These are phyloP conservation scores for Acheta domesticus DNA, from an alignment of 2,888 invertebrate genomes.

Conservation along the genomic window DNA sequence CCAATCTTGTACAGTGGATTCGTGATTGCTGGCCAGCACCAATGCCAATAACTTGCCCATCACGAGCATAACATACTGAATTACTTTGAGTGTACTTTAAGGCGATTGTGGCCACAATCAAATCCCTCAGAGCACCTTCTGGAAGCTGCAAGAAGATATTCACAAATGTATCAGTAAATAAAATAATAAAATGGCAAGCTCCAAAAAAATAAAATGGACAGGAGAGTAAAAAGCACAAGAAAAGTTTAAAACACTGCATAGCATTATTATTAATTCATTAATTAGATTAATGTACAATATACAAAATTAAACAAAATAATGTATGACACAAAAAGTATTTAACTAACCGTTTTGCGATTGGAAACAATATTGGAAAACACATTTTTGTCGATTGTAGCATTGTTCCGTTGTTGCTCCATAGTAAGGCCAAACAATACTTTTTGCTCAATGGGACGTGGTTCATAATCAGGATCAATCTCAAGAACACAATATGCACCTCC, in stretches of 20 bases:
- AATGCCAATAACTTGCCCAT: conserved; percentile 91
- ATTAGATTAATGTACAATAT: no score
- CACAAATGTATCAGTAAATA: not conserved
- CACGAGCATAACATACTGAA: conserved; percentile 93
- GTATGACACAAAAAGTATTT: not conserved
- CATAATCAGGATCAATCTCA: conserved; percentile 83
- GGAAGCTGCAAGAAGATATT: conserved; percentile 55
- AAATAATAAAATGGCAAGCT: not conserved
- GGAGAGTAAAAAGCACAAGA: no score
- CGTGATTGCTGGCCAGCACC: conserved; percentile 99
- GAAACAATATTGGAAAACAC: conserved; percentile 79
- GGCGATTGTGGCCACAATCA: conserved; percentile 93
- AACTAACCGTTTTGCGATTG: conserved; percentile 45
- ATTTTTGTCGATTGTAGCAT: conserved; percentile 72
- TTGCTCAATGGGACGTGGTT: conserved; percentile 76
- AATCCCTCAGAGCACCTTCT: conserved; percentile 75
- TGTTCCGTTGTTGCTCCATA: conserved; percentile 84
- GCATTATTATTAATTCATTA: no score
- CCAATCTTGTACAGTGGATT: conserved; percentile 95
- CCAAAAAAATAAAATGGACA: not conserved
- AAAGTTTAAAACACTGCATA: no score
- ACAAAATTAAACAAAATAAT: no score
- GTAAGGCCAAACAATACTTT: conserved; percentile 80
- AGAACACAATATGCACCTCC: conserved; percentile 36
- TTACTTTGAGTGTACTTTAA: conserved; percentile 98